phyloP scores from a whole-genome alignment of 1,140 invertebrate species.

The Agrypnia vestita region DNA sequence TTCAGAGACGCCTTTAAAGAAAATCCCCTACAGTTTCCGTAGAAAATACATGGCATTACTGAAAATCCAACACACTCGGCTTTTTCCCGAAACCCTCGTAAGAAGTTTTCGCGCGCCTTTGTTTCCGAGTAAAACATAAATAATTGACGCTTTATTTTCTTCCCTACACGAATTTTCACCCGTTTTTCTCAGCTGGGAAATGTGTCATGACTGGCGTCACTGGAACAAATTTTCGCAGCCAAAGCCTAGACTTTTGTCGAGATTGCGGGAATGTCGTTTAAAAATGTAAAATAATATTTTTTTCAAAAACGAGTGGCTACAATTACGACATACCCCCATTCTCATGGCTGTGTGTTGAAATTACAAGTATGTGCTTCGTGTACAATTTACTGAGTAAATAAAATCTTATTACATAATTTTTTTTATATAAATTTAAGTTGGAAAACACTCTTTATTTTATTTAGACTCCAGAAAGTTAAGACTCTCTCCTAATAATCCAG shows the following conservation, averaged over 20 bases:
- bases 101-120: slow-evolving; percentile 5
- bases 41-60: neutral
- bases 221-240: neutral
- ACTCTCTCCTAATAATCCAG: too few relatives aligned
- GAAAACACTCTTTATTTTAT: too few relatives aligned
- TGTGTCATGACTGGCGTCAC: slow-evolving; percentile 17
- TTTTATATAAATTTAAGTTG: too few relatives aligned
- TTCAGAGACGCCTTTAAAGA: neutral
- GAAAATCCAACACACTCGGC: neutral
- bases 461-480: too few relatives aligned
- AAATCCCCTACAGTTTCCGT: neutral
- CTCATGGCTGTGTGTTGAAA: too few relatives aligned
- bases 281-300: too few relatives aligned
- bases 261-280: neutral
- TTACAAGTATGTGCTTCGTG: too few relatives aligned
- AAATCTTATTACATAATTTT: too few relatives aligned
- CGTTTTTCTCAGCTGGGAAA: slow-evolving; percentile 7
- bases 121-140: slow-evolving; percentile 9
- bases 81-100: neutral
- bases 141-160: slow-evolving; percentile 6
- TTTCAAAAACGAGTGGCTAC: too few relatives aligned
- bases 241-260: neutral
- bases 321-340: too few relatives aligned
- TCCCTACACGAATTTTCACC: neutral
- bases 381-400: too few relatives aligned